Evolutionary conservation across 2,113 vertebrate genomes (phyloP), one percentile per base, ranked within the genome.

Genomic region (Eleginops maclovinus): DNA sequence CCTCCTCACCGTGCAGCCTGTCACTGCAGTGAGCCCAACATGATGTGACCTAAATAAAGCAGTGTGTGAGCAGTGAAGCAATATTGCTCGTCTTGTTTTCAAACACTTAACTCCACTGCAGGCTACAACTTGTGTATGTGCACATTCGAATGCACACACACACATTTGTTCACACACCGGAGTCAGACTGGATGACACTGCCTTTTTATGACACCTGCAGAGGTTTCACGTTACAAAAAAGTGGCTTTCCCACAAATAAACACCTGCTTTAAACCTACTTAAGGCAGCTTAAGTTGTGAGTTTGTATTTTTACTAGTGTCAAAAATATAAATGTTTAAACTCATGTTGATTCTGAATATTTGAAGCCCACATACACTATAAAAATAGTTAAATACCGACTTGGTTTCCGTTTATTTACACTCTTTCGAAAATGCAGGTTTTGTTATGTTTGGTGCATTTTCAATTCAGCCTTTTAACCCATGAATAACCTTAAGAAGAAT

Each of bases 41-140:
- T 81, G 84, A 91, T 86, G 77, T 93, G 93, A 93, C 93, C 91
- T 91, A 91, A 93, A 94, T 94, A 92, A 91, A 91, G 82, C 56
- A 53, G 75, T 64, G 77, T 43, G 50, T 56, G 79, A 11, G 15
- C 31, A 80, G 71, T 84, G 81, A 79, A 84, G 81, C 60, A 73
- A 73, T 66, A 22, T 77, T 66, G 64, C 41, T 61, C n/a, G 43
- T 81, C 79, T 86, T 83, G 72, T 81, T 86, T 83, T 72, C 67
- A 88, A 81, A 78, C 77, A 62, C 80, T 65, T 65, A 19, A n/a
- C 26, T 78, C 69, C 11, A 24, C 81, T 81, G 68, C 81, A 67
- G 86, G 81, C 77, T 75, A 17, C 44, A 11, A 76, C 66, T 61
- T 77, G 75, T 41, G 40, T 50, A 12, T 49, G 54, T 67, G 63